phyloP scores from a whole-genome alignment of 2,113 vertebrate genomes.

The Trematomus loennbergii region DNA sequence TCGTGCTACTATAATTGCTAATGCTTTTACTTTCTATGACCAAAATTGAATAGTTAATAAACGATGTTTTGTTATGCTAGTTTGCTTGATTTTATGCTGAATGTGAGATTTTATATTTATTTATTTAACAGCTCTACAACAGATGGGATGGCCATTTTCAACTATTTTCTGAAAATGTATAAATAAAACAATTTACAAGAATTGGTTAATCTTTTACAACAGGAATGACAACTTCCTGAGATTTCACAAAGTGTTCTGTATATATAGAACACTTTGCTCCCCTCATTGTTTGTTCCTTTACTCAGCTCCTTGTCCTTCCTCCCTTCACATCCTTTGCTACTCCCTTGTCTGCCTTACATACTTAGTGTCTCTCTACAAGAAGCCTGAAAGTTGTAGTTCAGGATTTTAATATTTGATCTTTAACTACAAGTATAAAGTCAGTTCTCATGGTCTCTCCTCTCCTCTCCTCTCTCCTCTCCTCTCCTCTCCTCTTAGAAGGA shows the following conservation, averaged over 20 bases:
- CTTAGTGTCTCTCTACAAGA: neutral
- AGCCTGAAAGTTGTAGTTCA: neutral
- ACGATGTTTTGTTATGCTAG: neutral
- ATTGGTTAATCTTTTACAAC: neutral
- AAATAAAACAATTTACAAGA: no score
- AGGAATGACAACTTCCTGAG: neutral
- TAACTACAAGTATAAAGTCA: neutral
- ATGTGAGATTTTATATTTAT: neutral
- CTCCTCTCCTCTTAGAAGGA: constrained; percentile 95
- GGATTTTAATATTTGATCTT: neutral
- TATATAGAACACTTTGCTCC: constrained; percentile 19
- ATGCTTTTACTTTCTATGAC: neutral
- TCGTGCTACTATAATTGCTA: no score
- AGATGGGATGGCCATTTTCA: no score
- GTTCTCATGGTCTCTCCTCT: neutral
- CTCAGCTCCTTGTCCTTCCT: constrained; percentile 8
- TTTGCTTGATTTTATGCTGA: neutral
- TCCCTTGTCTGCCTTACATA: neutral
- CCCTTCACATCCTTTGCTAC: neutral
- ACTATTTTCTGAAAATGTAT: neutral
- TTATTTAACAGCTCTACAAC: neutral
- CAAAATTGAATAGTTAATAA: neutral
- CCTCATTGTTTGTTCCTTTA: constrained; percentile 45
- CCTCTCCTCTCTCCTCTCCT: constrained; percentile 3
- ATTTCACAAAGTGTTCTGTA: neutral